A percentile compares a stretch with the other conserved stretches of the same genome.
These are phyloP conservation scores for Potamilus streckersoni DNA, from an alignment of 1,140 invertebrate genomes.

Conservation along the genomic window DNA sequence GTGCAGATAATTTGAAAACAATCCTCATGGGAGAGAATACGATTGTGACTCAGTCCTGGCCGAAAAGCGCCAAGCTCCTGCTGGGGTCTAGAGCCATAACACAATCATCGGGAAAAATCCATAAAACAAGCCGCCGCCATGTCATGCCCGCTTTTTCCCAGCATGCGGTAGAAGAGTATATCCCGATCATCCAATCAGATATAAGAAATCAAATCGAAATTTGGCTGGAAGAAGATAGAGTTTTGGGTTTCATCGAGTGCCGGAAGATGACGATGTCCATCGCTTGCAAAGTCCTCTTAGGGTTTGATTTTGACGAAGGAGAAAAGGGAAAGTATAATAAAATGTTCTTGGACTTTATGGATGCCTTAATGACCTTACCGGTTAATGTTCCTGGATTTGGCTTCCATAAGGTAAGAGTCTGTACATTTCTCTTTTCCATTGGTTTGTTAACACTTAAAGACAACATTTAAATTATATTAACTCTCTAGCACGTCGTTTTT, in stretches of 20 bases:
- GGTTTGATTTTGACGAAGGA: slow-evolving; percentile 19
- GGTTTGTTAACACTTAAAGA: too few relatives aligned
- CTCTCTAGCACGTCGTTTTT: too few relatives aligned
- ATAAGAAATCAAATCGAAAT: slow-evolving; percentile 6
- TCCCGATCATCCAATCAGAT: slow-evolving; percentile 15
- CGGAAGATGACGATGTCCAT: slow-evolving; percentile 23
- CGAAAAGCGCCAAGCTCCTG: slow-evolving; percentile 26
- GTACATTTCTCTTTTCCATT: too few relatives aligned
- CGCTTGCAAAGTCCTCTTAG: slow-evolving; percentile 24
- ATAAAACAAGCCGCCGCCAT: slow-evolving; percentile 29
- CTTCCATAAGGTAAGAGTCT: slow-evolving; percentile 36
- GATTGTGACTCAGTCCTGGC: slow-evolving; percentile 32
- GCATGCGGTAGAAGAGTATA: slow-evolving; percentile 14
- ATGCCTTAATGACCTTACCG: slow-evolving; percentile 42
- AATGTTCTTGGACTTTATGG: slow-evolving; percentile 23
- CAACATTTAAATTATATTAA: too few relatives aligned
- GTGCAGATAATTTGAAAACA: slow-evolving; percentile 39
- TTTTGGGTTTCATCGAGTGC: slow-evolving; percentile 27
- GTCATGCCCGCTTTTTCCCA: slow-evolving; percentile 26
- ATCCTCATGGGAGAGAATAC: slow-evolving; percentile 45
- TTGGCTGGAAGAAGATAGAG: slow-evolving; percentile 10
- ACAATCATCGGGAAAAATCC: slow-evolving; percentile 27
- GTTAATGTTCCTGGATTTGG: slow-evolving; percentile 37
- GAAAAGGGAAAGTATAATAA: slow-evolving; percentile 17
- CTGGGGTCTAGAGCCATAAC: slow-evolving; percentile 37